Evolutionary conservation across 2,113 vertebrate species (phyloP), one percentile per base, ranked within the genome.

Genomic region (Carollia perspicillata): DNA sequence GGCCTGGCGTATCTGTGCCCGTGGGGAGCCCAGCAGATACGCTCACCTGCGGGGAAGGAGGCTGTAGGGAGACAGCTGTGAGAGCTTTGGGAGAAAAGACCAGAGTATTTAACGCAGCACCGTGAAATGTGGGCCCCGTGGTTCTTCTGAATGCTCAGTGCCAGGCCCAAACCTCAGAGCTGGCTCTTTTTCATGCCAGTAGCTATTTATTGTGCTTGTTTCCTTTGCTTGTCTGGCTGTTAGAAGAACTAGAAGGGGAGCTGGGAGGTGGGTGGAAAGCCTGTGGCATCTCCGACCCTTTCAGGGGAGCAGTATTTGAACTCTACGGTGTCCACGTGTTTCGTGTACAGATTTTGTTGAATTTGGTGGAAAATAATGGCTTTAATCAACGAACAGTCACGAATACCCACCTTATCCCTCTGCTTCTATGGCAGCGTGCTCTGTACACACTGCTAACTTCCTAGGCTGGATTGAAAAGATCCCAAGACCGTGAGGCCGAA

Each of bases 71-170:
- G 18, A 2, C 65, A 89, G 51, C 22, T 13, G 7, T 2, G 2
- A 23, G 55, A 28, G 44, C 13, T 33, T 9, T 10, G 0, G 17
- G 28, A 75, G 4, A 28, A 22, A 0, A 20, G 13, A 1, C 20
- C 3, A 0, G 7, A 0, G 1, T 30, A 5, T 47, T 51, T 12
- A 17, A 22, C 9, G 8, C 1, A n/a, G 42, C 8, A 17, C 66
- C 10, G 1, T 69, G 71, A 80, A 53, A 42, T n/a, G 17, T 0
- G 3, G 42, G 35, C 11, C 20, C 14, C 0, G 0, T 2, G 33
- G 49, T 16, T 49, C 6, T 20, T 78, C 51, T n/a, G 51, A 80
- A 53, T 22, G 20, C 65, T 44, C 30, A 1, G 23, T 11, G 40
- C 53, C 47, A 20, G 33, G 20, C 58, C 63, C 18, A 30, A 26